A percentile compares a stretch with the other conserved stretches of the same genome.
These are phyloP conservation scores for Ispidina lecontei DNA, from an alignment of 2,797 vertebrate species.

Conservation along the genomic window DNA sequence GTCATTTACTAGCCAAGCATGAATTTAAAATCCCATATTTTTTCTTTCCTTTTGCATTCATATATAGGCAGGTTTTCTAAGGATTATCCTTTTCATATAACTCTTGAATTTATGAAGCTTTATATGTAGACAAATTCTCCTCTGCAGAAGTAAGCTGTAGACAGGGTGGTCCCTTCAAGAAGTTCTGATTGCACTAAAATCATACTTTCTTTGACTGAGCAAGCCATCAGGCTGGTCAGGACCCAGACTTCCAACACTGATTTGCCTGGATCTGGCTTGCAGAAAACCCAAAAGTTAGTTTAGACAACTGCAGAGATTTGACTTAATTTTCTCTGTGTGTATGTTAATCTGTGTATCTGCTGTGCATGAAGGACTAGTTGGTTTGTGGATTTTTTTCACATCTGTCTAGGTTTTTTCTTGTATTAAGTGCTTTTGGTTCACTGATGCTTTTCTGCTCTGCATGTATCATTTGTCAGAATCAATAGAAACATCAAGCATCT, in stretches of 20 bases:
- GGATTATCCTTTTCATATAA: neutral
- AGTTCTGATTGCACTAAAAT: neutral
- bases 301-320: neutral
- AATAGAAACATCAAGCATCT: neutral
- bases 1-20: neutral
- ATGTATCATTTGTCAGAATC: neutral
- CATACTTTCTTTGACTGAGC: neutral
- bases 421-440: neutral
- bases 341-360: neutral
- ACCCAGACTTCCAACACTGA: neutral
- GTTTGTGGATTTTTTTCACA: neutral
- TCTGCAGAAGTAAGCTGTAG: neutral
- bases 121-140: neutral
- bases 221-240: neutral
- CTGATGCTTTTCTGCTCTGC: neutral
- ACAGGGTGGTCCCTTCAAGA: accelerated
- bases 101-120: neutral
- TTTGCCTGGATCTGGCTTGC: neutral
- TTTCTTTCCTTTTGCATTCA: neutral
- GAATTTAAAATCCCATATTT: neutral
- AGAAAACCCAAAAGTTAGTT: neutral
- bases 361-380: neutral
- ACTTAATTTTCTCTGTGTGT: neutral
- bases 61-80: neutral
- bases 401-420: neutral